Percentiles rank a stretch among this genome's conserved stretches.
Conservation (phyloP, 2,797 vertebrate species). For the Darevskia mixta region DNA sequence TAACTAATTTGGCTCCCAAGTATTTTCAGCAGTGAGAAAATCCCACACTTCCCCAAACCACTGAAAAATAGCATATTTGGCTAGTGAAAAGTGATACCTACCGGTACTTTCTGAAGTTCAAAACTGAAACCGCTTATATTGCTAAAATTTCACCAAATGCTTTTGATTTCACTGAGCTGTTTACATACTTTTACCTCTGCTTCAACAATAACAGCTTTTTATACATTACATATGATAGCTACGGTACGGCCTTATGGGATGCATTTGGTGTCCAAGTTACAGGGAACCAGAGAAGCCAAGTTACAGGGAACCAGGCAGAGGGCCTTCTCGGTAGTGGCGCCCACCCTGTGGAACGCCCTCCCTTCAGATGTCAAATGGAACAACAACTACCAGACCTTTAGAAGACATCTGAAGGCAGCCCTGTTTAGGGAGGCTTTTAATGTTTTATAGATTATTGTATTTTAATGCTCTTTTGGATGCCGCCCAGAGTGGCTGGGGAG, state of each 20-base stretch:
- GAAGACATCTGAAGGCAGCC: no score
- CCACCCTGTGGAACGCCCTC: no score
- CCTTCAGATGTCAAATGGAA: no score
- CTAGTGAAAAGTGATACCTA: constrained; percentile 1
- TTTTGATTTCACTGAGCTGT: background rate
- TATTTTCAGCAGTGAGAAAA: background rate
- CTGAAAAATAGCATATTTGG: background rate
- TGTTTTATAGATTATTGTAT: no score
- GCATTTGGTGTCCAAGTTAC: no score
- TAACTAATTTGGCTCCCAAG: background rate
- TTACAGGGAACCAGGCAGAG: no score
- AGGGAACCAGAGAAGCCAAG: no score
- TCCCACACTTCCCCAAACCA: background rate
- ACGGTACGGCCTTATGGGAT: background rate
- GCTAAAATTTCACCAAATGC: background rate
- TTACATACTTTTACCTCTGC: background rate
- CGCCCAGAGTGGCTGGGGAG: no score
- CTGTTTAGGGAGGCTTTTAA: no score
- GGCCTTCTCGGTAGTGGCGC: no score
- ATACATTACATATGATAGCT: background rate
- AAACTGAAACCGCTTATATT: background rate
- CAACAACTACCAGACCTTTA: no score
- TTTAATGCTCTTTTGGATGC: no score
- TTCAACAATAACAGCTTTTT: background rate
- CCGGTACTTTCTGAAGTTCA: background rate